Conservation (phyloP, 2,888 invertebrate genomes). For the Sinohyriopsis cumingii region DNA sequence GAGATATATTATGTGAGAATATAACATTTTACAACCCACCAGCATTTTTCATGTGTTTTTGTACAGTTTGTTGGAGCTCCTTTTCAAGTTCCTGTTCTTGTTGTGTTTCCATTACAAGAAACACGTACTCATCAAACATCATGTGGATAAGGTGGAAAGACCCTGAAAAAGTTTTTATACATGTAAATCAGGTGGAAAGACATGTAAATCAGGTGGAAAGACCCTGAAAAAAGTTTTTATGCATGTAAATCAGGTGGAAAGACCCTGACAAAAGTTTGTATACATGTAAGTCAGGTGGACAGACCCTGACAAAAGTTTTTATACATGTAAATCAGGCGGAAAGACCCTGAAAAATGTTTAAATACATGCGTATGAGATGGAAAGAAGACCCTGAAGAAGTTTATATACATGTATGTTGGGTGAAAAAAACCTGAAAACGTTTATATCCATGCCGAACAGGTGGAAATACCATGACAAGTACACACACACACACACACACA, state of each 20-base stretch:
- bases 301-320: slow-evolving; percentile 51
- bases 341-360: slow-evolving; percentile 52
- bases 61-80: slow-evolving; percentile 57
- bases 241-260: slow-evolving; percentile 45
- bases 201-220: slow-evolving; percentile 68
- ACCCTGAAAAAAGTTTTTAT: slow-evolving; percentile 45
- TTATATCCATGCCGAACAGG: too few species aligned
- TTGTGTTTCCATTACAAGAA: slow-evolving; percentile 71
- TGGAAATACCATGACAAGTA: too few species aligned
- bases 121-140: slow-evolving; percentile 70
- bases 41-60: slow-evolving; percentile 64
- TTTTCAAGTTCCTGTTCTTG: slow-evolving; percentile 59
- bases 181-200: slow-evolving; percentile 55
- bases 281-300: slow-evolving; percentile 50
- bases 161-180: slow-evolving; percentile 40
- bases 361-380: slow-evolving; percentile 37
- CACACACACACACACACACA: too few species aligned
- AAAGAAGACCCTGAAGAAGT: slow-evolving; percentile 61
- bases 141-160: slow-evolving; percentile 69
- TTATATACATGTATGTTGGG: neutral
- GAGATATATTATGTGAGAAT: neutral
- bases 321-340: slow-evolving; percentile 45
- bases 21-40: slow-evolving; percentile 41
- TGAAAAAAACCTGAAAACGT: neutral
- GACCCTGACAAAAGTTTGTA: slow-evolving; percentile 52